These are phyloP conservation scores for Epinephelus coioides DNA, from an alignment of 2,797 vertebrate genomes.

Conservation along the genomic window DNA sequence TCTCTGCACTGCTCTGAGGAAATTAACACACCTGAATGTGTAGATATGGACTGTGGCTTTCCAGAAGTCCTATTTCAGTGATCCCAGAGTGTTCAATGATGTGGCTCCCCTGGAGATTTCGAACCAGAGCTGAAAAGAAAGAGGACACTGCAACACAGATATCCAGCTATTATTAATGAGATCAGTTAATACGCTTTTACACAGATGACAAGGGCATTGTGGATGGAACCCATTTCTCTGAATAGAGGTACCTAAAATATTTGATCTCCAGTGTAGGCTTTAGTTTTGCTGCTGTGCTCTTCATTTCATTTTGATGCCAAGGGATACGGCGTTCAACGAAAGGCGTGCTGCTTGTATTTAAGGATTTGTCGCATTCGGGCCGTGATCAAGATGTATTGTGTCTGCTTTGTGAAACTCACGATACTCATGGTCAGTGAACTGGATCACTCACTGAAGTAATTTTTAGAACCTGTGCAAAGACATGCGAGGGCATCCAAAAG, in stretches of 20 bases:
- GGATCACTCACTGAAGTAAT: not conserved
- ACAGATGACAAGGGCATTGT: constrained; percentile 75
- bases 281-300: constrained; percentile 50
- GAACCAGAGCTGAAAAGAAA: constrained; percentile 65
- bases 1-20: not conserved
- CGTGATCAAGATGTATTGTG: not conserved
- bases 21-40: constrained; percentile 7
- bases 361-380: not conserved
- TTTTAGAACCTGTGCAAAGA: constrained; percentile 36
- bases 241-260: constrained; percentile 77
- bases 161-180: constrained; percentile 75
- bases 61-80: constrained; percentile 40
- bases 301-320: constrained; percentile 38
- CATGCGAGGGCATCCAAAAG: constrained; percentile 18
- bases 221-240: constrained; percentile 77
- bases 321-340: not conserved
- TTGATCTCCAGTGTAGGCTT: constrained; percentile 58
- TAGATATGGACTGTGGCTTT: constrained; percentile 18
- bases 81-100: constrained; percentile 49
- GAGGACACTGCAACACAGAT: constrained; percentile 78
- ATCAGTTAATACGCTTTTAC: constrained; percentile 67
- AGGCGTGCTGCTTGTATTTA: not conserved
- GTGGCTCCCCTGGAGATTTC: constrained; percentile 70
- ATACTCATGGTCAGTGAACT: not conserved
- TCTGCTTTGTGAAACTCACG: not conserved